phyloP scores from a whole-genome alignment of 2,888 invertebrate species.

The Drosophila borborema region DNA sequence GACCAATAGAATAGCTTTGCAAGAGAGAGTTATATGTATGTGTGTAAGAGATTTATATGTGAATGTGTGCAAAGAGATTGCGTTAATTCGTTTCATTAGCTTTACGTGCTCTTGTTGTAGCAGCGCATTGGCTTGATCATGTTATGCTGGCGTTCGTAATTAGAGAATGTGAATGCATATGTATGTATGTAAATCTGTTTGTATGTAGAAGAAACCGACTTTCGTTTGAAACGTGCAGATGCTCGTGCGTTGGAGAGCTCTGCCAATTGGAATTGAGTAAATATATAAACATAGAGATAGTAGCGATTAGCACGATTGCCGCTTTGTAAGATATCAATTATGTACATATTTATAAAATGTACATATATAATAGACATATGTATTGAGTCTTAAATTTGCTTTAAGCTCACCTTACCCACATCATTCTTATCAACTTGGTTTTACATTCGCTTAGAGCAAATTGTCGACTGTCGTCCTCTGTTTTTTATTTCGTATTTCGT shows the following conservation, averaged over 20 bases:
- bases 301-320: too few relatives aligned
- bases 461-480: constrained; percentile 29
- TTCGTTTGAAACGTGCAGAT: background rate
- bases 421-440: constrained; percentile 56
- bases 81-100: background rate
- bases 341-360: too few relatives aligned
- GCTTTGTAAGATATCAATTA: too few relatives aligned
- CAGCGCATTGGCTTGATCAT: background rate
- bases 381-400: too few relatives aligned
- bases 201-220: background rate
- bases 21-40: background rate
- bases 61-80: background rate
- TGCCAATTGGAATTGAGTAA: background rate
- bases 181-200: background rate
- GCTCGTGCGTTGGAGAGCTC: background rate
- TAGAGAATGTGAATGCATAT: background rate
- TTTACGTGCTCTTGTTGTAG: too few relatives aligned
- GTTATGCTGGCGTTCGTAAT: background rate
- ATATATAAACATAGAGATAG: too few relatives aligned
- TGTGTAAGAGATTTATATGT: background rate
- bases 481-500: constrained; percentile 1
- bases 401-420: background rate
- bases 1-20: background rate
- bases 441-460: constrained; percentile 51
- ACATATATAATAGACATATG: too few relatives aligned